phyloP scores from a whole-genome alignment of 2,888 invertebrate species.

The Cryptocephalus primarius region DNA sequence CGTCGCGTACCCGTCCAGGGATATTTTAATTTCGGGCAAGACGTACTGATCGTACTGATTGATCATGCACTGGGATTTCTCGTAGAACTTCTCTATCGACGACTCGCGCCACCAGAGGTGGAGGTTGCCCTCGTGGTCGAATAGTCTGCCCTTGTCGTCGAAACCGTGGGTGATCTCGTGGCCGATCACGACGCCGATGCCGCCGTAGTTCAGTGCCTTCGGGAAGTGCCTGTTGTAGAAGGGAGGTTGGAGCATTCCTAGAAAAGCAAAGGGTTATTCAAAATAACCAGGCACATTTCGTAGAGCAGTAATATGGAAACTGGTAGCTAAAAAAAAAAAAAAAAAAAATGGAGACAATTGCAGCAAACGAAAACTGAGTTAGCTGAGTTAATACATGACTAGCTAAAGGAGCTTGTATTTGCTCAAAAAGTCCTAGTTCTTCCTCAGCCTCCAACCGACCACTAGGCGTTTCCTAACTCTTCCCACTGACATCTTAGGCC shows the following conservation, averaged over 20 bases:
- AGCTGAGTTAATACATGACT: too few species aligned
- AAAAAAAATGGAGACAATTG: too few species aligned
- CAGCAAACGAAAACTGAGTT: too few species aligned
- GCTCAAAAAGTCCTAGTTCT: too few species aligned
- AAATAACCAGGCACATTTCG: too few species aligned
- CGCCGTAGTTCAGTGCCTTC: slow-evolving; percentile 72
- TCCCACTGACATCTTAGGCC: too few species aligned
- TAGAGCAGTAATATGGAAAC: too few species aligned
- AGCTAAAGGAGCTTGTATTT: too few species aligned
- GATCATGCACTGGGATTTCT: slow-evolving; percentile 67
- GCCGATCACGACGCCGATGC: slow-evolving; percentile 86
- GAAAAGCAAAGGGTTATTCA: background rate
- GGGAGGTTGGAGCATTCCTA: slow-evolving; percentile 84
- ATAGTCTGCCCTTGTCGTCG: slow-evolving; percentile 83
- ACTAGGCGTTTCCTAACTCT: too few species aligned
- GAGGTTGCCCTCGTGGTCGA: slow-evolving; percentile 87
- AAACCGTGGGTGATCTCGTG: slow-evolving; percentile 90
- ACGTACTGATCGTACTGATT: slow-evolving; percentile 79
- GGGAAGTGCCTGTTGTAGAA: slow-evolving; percentile 84
- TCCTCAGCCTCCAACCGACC: too few species aligned
- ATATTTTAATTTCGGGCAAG: slow-evolving; percentile 67
- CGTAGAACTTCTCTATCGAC: slow-evolving; percentile 63
- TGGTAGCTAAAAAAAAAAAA: too few species aligned
- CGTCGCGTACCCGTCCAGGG: slow-evolving; percentile 68
- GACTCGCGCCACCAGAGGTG: slow-evolving; percentile 76